phyloP scores from a whole-genome alignment of 2,113 vertebrate species.

The Dendrocopos noguchii region DNA sequence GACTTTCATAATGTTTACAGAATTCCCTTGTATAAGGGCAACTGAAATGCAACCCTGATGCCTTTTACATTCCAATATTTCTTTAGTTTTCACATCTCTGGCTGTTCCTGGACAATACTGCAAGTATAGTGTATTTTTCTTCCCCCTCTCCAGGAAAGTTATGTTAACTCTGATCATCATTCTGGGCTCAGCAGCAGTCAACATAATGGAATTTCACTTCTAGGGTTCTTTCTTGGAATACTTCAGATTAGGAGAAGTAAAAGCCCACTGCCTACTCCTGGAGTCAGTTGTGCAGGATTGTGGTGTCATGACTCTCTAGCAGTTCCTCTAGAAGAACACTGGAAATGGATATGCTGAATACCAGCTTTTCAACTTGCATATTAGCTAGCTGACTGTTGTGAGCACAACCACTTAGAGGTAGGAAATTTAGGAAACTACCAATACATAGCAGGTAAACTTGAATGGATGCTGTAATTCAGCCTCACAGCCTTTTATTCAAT shows the following conservation, averaged over 20 bases:
- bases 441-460: neutral
- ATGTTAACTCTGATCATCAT: neutral
- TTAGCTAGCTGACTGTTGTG: neutral
- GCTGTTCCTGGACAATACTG: neutral
- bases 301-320: neutral
- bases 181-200: neutral
- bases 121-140: neutral
- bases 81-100: neutral
- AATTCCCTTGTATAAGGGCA: neutral
- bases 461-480: neutral
- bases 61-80: neutral
- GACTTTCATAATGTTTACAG: conserved; percentile 6
- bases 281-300: neutral
- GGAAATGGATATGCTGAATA: neutral
- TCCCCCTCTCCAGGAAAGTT: neutral
- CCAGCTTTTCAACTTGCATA: neutral
- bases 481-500: neutral
- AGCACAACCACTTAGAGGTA: neutral
- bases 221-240: neutral
- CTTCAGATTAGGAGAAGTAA: neutral
- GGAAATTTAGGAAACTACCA: neutral
- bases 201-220: neutral
- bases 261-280: neutral
- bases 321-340: neutral
- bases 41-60: neutral